phyloP scores from a whole-genome alignment of 2,113 vertebrate species.

The Phoenicopterus ruber region DNA sequence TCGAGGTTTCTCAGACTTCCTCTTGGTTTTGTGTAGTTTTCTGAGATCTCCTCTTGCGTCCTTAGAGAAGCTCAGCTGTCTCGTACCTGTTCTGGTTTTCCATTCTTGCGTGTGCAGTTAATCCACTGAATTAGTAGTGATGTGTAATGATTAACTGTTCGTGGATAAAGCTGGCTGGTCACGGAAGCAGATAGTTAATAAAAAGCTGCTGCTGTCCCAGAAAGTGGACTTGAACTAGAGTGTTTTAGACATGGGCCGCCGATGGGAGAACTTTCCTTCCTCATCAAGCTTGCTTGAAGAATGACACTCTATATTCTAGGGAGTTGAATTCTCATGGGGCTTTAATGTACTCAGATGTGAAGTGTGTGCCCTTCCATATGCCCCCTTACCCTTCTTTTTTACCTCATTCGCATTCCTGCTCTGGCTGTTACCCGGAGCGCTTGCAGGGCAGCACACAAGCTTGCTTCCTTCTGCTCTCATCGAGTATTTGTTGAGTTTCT shows the following conservation, averaged over 20 bases:
- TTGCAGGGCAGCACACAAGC: background rate
- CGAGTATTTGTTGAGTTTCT: background rate
- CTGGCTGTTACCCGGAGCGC: background rate
- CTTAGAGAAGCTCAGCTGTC: background rate
- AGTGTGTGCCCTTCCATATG: background rate
- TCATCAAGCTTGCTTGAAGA: background rate
- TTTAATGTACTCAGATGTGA: background rate
- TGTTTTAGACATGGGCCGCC: background rate
- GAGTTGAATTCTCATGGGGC: background rate
- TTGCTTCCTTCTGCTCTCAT: background rate
- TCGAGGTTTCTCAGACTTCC: background rate
- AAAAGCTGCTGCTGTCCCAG: background rate
- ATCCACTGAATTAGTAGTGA: background rate
- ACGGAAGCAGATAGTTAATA: background rate
- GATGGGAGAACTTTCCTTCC: background rate
- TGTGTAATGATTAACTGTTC: background rate
- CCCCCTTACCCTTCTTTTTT: background rate
- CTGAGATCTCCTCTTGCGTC: background rate
- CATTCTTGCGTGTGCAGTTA: background rate
- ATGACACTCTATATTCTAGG: background rate
- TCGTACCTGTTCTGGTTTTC: background rate
- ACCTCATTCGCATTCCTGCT: background rate
- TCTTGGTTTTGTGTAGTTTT: background rate
- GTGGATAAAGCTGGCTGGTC: background rate
- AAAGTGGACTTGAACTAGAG: background rate